phyloP scores from a whole-genome alignment of 2,113 vertebrate species.

The Chitala chitala region DNA sequence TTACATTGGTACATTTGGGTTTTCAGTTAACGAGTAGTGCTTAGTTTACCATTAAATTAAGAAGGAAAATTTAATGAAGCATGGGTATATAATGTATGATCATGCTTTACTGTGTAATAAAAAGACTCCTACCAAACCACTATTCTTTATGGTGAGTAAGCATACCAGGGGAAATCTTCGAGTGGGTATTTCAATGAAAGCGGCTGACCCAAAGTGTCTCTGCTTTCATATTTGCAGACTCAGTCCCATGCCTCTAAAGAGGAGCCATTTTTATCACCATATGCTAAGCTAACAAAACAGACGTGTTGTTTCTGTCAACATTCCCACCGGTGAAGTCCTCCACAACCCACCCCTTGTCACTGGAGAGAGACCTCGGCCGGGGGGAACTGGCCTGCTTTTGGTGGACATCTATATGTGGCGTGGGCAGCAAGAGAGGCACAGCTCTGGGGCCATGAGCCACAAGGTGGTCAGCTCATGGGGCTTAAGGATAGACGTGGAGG shows the following conservation, averaged over 20 bases:
- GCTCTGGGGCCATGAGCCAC: not conserved
- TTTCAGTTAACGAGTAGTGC: too few relatives aligned
- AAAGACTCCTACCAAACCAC: too few relatives aligned
- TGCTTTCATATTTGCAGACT: not conserved
- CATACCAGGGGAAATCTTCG: not conserved
- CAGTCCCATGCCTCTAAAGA: too few relatives aligned
- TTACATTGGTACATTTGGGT: too few relatives aligned
- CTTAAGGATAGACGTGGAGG: too few relatives aligned
- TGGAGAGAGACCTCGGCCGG: not conserved
- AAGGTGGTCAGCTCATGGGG: too few relatives aligned
- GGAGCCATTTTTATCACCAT: conserved; percentile 6
- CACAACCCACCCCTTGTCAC: not conserved
- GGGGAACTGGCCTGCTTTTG: not conserved
- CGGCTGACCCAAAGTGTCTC: not conserved
- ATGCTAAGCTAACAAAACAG: conserved; percentile 7
- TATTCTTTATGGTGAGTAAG: too few relatives aligned
- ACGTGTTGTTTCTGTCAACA: not conserved
- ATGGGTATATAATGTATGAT: too few relatives aligned
- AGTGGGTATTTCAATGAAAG: not conserved
- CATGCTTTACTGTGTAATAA: too few relatives aligned
- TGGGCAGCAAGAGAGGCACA: not conserved
- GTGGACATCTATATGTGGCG: not conserved
- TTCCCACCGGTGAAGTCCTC: not conserved
- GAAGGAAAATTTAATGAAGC: too few relatives aligned
- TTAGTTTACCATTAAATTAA: too few relatives aligned